Base-by-base conservation (phyloP, 2,888 invertebrate species). In the Craniophora ligustri region DNA sequence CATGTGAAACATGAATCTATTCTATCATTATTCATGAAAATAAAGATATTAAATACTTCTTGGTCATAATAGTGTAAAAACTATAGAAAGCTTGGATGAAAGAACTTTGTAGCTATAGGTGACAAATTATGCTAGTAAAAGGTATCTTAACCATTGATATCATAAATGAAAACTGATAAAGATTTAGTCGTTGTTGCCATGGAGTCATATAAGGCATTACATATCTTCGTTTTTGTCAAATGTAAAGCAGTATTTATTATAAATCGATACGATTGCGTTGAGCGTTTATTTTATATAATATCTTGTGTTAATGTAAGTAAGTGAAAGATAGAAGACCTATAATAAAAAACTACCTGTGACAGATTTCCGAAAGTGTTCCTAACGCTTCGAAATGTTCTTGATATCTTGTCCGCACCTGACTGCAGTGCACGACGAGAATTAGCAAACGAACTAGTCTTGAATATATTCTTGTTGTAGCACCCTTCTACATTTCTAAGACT, bases 351-450 rank as follows among this genome's bases (percentile, higher is more conserved):
- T 77, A 96, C 96, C 94, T 96, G 96, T 38, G 96, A 95, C 61
- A 96, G 88, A 54, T 95, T 95, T 10, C 95, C 96, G 61, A 96
- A 94, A 13, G 95, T 95, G 51, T 95, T 95, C 69, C 95, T 90
- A 15, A 96, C 95, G 61, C 93, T 95, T 55, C 95, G 95, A 70
- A 96, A 94, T 0, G 96, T 96, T 81, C 94, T 95, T 1, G 95
- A 94, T 58, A 96, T 93, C 81, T 95, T 95, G 64, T 96, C 96
- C 8, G 95, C 95, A 21, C 96, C 95, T 38, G 94, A 95, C 72
- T 95, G 94, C 39, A 96, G 85, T 34, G 94, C 95, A 75, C 94
- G 94, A 61, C 95, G 94, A 6, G 96, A 95, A 77, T 95, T 95
- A 26, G 94, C 94, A 31, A 96, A 91, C 6, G 92, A 88, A 68